A percentile compares a stretch with the other conserved stretches of the same genome.
Evolutionary conservation across 2,888 invertebrate species (phyloP).

Genomic region (Psylliodes chrysocephalus): DNA sequence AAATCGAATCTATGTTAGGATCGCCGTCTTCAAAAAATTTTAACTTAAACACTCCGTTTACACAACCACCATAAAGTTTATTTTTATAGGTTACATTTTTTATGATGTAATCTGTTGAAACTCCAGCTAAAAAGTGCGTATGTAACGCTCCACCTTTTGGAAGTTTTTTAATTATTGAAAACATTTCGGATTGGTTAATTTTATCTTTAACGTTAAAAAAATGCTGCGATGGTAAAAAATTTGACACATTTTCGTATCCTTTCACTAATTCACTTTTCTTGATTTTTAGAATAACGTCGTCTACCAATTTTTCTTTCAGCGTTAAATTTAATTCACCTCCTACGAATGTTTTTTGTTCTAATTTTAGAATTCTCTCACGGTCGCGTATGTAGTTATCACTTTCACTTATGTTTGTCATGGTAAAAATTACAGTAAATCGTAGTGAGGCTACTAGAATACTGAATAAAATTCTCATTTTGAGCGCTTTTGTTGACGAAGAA

Average conservation of each 20-base stretch:
- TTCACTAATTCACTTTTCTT: constrained; percentile 54
- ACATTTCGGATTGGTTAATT: constrained; percentile 74
- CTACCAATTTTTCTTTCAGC: constrained; percentile 51
- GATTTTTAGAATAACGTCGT: constrained; percentile 51
- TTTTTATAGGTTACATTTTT: constrained; percentile 71
- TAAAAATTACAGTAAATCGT: neutral
- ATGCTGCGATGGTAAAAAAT: constrained; percentile 73
- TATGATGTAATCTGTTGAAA: constrained; percentile 71
- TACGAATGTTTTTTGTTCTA: constrained; percentile 31
- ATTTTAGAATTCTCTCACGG: constrained; percentile 28
- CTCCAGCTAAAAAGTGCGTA: constrained; percentile 74
- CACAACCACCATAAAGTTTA: constrained; percentile 67
- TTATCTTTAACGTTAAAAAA: constrained; percentile 71
- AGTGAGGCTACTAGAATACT: neutral
- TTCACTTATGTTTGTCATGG: constrained; percentile 52
- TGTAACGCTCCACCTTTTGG: constrained; percentile 83
- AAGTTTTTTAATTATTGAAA: constrained; percentile 72
- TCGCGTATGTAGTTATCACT: constrained; percentile 30
- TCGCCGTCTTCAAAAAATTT: constrained; percentile 55
- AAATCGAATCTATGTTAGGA: constrained; percentile 58
- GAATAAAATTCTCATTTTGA: neutral
- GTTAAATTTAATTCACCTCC: constrained; percentile 50
- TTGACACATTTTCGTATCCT: constrained; percentile 52
- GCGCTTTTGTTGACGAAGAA: too few relatives aligned
- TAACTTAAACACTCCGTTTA: constrained; percentile 56